phyloP scores from a whole-genome alignment of 2,113 vertebrate genomes.

The Xiphophorus maculatus region DNA sequence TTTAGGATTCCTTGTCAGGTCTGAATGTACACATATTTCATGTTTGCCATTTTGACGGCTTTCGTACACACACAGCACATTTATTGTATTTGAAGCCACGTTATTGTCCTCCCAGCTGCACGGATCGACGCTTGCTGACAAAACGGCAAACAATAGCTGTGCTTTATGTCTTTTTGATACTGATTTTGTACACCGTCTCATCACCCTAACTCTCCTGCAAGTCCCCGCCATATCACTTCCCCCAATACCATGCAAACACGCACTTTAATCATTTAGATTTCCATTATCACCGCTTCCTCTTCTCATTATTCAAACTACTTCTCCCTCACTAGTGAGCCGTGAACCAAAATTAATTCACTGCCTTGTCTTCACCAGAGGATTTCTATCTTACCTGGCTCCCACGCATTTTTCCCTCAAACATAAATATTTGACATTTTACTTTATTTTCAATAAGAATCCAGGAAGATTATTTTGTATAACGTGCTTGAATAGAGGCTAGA shows the following conservation, averaged over 20 bases:
- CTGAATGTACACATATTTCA: neutral
- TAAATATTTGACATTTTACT: constrained; percentile 43
- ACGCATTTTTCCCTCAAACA: constrained; percentile 57
- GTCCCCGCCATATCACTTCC: neutral
- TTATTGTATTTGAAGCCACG: constrained; percentile 5
- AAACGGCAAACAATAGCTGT: neutral
- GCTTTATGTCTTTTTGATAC: neutral
- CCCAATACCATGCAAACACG: constrained; percentile 34
- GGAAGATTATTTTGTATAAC: constrained; percentile 51
- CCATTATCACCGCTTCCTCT: constrained; percentile 70
- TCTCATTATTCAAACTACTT: constrained; percentile 72
- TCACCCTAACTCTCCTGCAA: neutral
- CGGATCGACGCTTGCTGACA: constrained; percentile 1
- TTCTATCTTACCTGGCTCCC: constrained; percentile 54
- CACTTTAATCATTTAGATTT: constrained; percentile 73
- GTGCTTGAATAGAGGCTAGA: constrained; percentile 33
- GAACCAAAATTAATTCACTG: constrained; percentile 73
- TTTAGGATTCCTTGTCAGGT: neutral
- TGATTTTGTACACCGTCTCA: neutral
- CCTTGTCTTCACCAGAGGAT: constrained; percentile 65
- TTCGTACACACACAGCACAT: neutral
- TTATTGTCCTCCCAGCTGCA: neutral
- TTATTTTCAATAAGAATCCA: constrained; percentile 36
- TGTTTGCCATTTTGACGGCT: neutral
- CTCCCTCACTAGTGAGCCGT: constrained; percentile 61